phyloP scores from a whole-genome alignment of 1,140 invertebrate genomes.

The Dreissena rostriformis region DNA sequence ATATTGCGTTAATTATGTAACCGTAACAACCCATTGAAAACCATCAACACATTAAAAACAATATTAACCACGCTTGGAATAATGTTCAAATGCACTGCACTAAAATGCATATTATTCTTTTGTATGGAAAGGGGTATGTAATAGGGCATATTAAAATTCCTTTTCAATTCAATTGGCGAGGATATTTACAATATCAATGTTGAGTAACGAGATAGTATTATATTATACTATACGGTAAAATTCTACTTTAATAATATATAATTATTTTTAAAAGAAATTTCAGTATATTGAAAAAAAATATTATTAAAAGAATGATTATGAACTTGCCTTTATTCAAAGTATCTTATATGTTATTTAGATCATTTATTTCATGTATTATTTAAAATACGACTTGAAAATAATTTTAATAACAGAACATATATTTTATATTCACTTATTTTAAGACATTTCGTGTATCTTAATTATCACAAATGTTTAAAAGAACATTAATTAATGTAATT shows the following conservation, averaged over 20 bases:
- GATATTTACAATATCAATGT: conserved; percentile 7
- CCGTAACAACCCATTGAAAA: conserved; percentile 5
- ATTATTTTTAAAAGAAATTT: conserved; percentile 9
- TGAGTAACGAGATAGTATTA: conserved; percentile 6
- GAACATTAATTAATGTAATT: conserved; percentile 8
- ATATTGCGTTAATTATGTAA: conserved; percentile 7
- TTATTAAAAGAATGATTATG: conserved; percentile 8
- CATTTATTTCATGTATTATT: conserved; percentile 4
- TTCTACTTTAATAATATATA: conserved; percentile 8
- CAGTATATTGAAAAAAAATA: conserved; percentile 8
- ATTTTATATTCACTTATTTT: conserved; percentile 6
- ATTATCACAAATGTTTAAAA: conserved; percentile 8
- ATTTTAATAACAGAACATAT: conserved; percentile 8
- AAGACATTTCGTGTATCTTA: conserved; percentile 6
- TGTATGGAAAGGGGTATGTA: conserved; percentile 3
- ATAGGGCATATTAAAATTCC: conserved; percentile 3
- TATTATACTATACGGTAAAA: conserved; percentile 7
- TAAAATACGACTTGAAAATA: conserved; percentile 7
- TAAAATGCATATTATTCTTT: conserved; percentile 8
- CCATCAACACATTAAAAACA: conserved; percentile 6
- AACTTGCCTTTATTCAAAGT: conserved; percentile 6
- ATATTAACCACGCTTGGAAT: conserved; percentile 6
- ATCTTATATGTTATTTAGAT: conserved; percentile 6
- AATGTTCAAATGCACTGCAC: conserved; percentile 5
- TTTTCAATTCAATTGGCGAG: conserved; percentile 6